Evolutionary conservation across 1,140 invertebrate genomes (phyloP).

Genomic region (Oreohelix idahoensis): DNA sequence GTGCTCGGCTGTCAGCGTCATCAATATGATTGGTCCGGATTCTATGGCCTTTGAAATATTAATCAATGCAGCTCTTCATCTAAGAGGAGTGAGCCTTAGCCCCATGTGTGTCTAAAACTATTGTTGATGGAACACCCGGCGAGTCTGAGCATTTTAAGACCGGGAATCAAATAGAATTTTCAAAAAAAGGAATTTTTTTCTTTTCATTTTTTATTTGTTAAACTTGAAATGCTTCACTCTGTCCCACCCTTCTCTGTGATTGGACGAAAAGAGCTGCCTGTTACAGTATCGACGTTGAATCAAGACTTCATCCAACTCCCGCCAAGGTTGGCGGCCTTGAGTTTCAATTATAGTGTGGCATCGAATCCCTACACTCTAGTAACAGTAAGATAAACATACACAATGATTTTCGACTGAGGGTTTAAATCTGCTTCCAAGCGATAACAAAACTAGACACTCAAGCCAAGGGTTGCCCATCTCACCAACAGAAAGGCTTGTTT

Average conservation of each 20-base stretch:
- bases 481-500: background rate
- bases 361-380: background rate
- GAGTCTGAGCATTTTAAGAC: constrained; percentile 18
- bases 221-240: background rate
- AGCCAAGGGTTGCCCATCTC: background rate
- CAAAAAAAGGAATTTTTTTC: no score
- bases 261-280: constrained; percentile 7
- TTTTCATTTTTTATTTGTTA: no score
- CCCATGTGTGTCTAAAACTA: background rate
- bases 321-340: background rate
- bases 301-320: background rate
- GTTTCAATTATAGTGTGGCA: constrained; percentile 8
- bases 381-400: constrained; percentile 12
- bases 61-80: constrained; percentile 28
- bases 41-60: constrained; percentile 20
- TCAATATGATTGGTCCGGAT: constrained; percentile 13
- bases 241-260: constrained; percentile 6
- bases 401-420: background rate
- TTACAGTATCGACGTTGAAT: background rate
- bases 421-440: background rate
- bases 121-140: background rate
- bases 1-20: background rate
- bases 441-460: background rate
- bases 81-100: constrained; percentile 10
- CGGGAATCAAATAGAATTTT: constrained; percentile 1